Conservation (phyloP, 1,140 invertebrate genomes). For the Lamellibrachia luymesi region DNA sequence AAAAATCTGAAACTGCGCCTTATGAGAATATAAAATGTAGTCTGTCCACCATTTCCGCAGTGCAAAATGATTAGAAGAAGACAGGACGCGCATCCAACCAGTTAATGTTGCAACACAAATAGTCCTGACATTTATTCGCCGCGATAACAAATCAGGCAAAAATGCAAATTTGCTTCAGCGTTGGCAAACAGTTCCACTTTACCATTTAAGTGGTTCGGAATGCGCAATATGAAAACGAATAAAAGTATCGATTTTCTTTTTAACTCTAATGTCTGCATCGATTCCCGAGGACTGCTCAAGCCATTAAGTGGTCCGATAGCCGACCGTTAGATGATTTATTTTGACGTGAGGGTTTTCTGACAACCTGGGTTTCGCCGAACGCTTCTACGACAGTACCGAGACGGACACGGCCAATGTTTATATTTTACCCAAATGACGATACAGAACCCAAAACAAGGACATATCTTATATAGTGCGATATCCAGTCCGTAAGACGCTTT, state of each 20-base stretch:
- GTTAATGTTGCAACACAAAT: not conserved
- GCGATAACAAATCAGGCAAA: not conserved
- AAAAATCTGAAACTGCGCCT: no score
- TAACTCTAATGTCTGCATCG: not conserved
- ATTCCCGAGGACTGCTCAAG: not conserved
- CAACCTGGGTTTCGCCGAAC: no score
- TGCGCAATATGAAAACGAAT: not conserved
- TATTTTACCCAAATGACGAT: no score
- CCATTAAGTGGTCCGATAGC: not conserved
- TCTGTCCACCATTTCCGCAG: no score
- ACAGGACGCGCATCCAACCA: not conserved
- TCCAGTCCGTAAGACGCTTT: no score
- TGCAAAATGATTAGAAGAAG: not conserved
- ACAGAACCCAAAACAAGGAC: no score
- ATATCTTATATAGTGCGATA: no score
- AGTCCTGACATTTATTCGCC: not conserved
- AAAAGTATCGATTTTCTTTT: slow-evolving; percentile 1
- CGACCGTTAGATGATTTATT: no score
- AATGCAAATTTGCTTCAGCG: not conserved
- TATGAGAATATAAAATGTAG: no score
- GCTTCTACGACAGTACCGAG: no score
- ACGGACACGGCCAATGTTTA: no score
- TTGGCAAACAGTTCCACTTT: not conserved
- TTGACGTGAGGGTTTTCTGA: no score
- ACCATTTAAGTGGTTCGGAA: not conserved